Evolutionary conservation across 2,113 vertebrate species (phyloP).

Genomic region (Bungarus multicinctus): DNA sequence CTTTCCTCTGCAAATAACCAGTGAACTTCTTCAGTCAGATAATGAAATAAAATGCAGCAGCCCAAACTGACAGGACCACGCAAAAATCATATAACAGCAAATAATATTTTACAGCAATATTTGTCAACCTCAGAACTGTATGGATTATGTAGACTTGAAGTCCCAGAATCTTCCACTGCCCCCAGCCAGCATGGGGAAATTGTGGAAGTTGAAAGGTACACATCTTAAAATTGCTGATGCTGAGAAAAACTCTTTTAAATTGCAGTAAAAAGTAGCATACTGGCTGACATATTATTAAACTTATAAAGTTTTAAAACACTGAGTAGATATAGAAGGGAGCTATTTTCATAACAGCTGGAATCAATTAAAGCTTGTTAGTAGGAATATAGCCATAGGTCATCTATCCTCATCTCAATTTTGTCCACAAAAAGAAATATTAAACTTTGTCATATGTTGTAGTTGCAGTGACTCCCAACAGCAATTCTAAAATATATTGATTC

Average conservation of each 20-base stretch:
- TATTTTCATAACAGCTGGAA: background rate
- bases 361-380: background rate
- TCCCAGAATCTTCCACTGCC: background rate
- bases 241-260: background rate
- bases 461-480: background rate
- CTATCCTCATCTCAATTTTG: background rate
- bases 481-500: background rate
- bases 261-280: background rate
- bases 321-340: background rate
- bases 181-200: background rate
- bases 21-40: background rate
- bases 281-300: background rate
- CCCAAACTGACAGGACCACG: background rate
- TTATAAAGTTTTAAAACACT: background rate
- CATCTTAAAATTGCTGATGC: background rate
- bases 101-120: background rate
- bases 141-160: background rate
- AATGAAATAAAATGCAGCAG: background rate
- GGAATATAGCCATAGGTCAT: background rate
- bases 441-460: background rate
- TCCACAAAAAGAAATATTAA: background rate
- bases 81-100: background rate
- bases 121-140: background rate
- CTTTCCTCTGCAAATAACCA: background rate
- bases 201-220: background rate